Conservation (phyloP, 1,140 invertebrate genomes). For the Wiebesia pumilae region DNA sequence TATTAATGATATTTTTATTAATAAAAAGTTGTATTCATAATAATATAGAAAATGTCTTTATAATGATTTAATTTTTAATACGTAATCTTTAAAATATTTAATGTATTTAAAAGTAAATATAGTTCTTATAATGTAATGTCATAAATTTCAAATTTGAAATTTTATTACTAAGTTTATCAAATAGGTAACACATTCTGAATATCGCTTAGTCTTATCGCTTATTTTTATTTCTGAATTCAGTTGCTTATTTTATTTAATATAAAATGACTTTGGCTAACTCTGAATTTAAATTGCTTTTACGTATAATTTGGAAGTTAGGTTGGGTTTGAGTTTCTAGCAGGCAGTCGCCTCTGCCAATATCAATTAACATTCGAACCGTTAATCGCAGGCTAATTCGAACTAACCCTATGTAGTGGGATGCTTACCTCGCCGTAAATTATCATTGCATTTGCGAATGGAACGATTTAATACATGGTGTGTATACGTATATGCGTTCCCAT, state of each 20-base stretch:
- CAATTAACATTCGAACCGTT: conserved; percentile 52
- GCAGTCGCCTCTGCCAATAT: conserved; percentile 37
- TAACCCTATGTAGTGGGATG: conserved; percentile 29
- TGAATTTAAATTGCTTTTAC: neutral
- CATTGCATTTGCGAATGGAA: conserved; percentile 17
- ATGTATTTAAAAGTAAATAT: too few species aligned
- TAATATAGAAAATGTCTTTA: too few species aligned
- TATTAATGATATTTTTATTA: too few species aligned
- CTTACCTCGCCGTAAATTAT: conserved; percentile 46
- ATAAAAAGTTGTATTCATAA: too few species aligned
- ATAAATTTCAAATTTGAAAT: too few species aligned
- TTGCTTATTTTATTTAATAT: neutral
- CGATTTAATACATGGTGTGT: conserved; percentile 39
- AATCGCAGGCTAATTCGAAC: conserved; percentile 45
- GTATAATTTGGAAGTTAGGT: neutral
- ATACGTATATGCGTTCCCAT: neutral
- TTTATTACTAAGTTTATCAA: too few species aligned
- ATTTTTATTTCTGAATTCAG: neutral
- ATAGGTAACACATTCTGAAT: too few species aligned
- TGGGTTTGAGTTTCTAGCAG: neutral
- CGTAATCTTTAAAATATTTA: too few species aligned
- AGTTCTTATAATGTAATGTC: too few species aligned
- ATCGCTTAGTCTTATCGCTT: neutral
- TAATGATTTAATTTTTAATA: too few species aligned
- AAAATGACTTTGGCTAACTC: neutral